Conservation (phyloP, 2,888 invertebrate species). For the Plebejus anna region DNA sequence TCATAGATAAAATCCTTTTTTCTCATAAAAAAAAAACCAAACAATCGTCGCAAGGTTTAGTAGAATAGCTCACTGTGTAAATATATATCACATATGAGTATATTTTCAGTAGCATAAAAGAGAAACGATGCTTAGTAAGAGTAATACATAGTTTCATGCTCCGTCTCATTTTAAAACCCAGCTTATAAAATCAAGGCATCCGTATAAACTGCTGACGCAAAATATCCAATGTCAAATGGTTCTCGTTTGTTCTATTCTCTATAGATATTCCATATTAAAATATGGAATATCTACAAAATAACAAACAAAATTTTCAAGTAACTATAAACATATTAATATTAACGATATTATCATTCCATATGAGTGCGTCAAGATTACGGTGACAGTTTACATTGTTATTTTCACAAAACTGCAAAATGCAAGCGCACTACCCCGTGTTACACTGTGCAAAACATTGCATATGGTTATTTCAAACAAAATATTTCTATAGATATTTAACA, state of each 20-base stretch:
- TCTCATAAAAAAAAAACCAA: no score
- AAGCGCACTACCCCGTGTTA: background rate
- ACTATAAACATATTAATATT: background rate
- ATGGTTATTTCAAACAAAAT: background rate
- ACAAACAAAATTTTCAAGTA: no score
- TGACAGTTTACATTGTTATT: background rate
- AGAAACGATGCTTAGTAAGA: conserved; percentile 14
- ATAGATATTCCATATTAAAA: no score
- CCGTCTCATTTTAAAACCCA: background rate
- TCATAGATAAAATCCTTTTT: background rate
- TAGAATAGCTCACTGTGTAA: no score
- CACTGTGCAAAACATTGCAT: background rate
- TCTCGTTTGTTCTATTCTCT: background rate
- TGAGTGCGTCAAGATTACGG: no score
- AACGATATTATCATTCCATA: background rate
- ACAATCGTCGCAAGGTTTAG: no score
- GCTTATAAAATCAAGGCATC: background rate
- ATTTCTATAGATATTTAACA: background rate
- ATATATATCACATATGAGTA: no score
- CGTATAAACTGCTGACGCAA: background rate
- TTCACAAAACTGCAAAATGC: background rate
- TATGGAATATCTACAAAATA: no score
- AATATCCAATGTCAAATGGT: background rate
- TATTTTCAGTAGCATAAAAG: background rate
- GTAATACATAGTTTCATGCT: background rate